These are phyloP conservation scores for Pterocles gutturalis DNA, from an alignment of 2,113 vertebrate genomes.

Conservation along the genomic window DNA sequence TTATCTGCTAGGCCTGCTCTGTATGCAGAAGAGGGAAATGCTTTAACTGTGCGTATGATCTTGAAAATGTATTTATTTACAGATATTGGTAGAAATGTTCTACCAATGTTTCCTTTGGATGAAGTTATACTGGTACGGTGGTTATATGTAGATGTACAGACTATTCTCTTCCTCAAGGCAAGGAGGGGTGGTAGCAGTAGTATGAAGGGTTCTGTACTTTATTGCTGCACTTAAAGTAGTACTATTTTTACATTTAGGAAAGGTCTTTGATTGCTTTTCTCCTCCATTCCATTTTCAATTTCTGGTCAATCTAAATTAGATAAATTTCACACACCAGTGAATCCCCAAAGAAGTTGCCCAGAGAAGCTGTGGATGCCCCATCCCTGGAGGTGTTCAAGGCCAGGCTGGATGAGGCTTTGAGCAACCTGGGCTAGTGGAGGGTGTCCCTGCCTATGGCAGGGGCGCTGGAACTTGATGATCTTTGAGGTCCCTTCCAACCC, in stretches of 20 bases:
- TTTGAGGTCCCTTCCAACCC: too few relatives aligned
- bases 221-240: background rate
- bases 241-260: conserved; percentile 7
- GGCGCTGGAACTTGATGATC: too few relatives aligned
- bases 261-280: conserved; percentile 28
- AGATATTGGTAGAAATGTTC: background rate
- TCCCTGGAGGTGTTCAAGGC: too few relatives aligned
- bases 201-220: background rate
- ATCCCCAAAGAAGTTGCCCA: conserved; percentile 2
- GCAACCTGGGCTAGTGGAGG: too few relatives aligned
- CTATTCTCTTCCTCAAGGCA: background rate
- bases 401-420: too few relatives aligned
- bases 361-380: too few relatives aligned
- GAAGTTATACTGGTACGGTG: background rate
- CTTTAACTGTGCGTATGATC: background rate
- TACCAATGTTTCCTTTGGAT: background rate
- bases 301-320: conserved; percentile 36
- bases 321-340: conserved; percentile 54
- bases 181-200: background rate
- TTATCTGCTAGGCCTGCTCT: conserved; percentile 6
- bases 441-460: too few relatives aligned
- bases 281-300: conserved; percentile 32
- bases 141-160: background rate
- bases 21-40: background rate
- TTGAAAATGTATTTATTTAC: background rate